phyloP scores from a whole-genome alignment of 92 coral and sea anemone species.

The Montipora capitata region DNA sequence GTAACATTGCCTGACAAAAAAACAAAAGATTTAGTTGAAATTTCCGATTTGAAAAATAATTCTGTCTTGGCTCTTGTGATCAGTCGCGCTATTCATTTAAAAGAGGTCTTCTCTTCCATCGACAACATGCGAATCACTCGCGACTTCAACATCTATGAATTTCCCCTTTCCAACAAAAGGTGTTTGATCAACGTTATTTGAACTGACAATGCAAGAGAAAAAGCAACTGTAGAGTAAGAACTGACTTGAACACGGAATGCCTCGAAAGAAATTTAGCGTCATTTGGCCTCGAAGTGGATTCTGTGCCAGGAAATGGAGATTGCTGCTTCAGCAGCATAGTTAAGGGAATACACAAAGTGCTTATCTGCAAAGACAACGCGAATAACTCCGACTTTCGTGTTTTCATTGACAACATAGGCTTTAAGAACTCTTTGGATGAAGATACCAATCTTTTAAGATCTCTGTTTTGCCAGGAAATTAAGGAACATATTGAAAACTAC shows the following conservation, averaged over 20 bases:
- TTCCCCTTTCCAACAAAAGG: slow-evolving; percentile 62
- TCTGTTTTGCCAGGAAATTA: slow-evolving; percentile 31
- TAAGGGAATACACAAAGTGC: background rate
- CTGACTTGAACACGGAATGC: slow-evolving; percentile 58
- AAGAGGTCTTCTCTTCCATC: slow-evolving; percentile 52
- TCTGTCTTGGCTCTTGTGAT: slow-evolving; percentile 42
- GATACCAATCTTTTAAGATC: background rate
- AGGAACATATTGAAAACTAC: slow-evolving; percentile 28
- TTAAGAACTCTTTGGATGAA: slow-evolving; percentile 1
- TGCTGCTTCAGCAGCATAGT: slow-evolving; percentile 67
- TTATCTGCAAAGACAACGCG: background rate
- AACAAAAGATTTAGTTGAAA: background rate
- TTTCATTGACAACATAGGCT: background rate
- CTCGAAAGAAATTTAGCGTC: slow-evolving; percentile 49
- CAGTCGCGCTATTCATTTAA: slow-evolving; percentile 57
- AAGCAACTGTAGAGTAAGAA: background rate
- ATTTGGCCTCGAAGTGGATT: slow-evolving; percentile 39
- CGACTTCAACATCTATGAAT: slow-evolving; percentile 62
- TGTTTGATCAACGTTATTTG: slow-evolving; percentile 26
- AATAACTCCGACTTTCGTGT: background rate
- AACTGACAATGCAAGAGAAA: background rate
- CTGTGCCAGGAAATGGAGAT: slow-evolving; percentile 68
- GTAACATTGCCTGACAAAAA: background rate
- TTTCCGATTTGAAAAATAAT: slow-evolving; percentile 34
- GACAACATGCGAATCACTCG: slow-evolving; percentile 54